Percentiles rank a stretch among this genome's conserved stretches.
phyloP scores from a whole-genome alignment of 2,113 vertebrate species.

The Artemisiospiza belli region DNA sequence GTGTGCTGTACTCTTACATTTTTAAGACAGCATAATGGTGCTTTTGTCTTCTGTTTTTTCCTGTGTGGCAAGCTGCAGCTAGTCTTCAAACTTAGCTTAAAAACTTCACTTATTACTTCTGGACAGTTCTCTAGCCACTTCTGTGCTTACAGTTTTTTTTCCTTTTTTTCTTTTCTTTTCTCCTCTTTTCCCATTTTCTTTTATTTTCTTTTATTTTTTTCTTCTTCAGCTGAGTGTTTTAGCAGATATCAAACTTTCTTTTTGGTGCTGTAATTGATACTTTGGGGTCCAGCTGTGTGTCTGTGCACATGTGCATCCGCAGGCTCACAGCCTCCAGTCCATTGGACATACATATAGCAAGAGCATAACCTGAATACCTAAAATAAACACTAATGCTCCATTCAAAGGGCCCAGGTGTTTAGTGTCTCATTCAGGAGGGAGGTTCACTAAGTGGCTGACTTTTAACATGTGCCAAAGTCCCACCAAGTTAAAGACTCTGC shows the following conservation, averaged over 20 bases:
- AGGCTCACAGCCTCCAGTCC: not conserved
- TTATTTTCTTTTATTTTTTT: not conserved
- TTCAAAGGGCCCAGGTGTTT: not conserved
- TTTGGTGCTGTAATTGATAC: not conserved
- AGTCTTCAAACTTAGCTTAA: conserved; percentile 32
- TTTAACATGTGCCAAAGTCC: not conserved
- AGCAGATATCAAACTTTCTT: not conserved
- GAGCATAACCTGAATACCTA: not conserved
- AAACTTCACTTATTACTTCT: conserved; percentile 24
- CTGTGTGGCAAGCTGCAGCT: conserved; percentile 65
- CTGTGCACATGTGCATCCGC: not conserved
- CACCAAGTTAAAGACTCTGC: not conserved
- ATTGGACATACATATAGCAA: not conserved
- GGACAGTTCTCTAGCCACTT: conserved; percentile 39
- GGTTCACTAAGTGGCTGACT: not conserved
- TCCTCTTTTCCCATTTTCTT: accelerated
- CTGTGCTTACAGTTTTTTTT: not conserved
- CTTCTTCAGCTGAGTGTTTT: not conserved
- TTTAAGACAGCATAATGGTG: conserved; percentile 63
- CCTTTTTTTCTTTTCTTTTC: accelerated
- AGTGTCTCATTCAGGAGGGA: not conserved
- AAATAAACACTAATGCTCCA: not conserved
- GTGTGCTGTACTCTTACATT: conserved; percentile 23
- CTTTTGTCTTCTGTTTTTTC: conserved; percentile 67
- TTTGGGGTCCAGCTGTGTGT: not conserved